A percentile compares a stretch with the other conserved stretches of the same genome.
Conservation (phyloP, 2,888 invertebrate genomes). For the Leptinotarsa peninsularis region DNA sequence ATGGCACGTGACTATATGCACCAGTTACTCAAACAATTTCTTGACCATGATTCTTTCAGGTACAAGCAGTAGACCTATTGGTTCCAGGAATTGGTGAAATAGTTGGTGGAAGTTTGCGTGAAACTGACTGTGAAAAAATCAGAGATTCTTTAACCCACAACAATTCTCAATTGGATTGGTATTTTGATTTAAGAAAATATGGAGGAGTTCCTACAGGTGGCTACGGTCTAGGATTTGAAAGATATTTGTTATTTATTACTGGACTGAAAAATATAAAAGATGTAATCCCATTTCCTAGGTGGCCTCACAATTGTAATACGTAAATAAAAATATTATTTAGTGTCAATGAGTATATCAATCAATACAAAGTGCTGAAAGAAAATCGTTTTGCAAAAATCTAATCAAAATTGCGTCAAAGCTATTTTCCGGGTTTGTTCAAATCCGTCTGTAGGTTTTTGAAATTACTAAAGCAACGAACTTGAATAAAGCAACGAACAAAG, state of each 20-base stretch:
- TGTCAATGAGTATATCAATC: not conserved
- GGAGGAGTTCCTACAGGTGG: conserved; percentile 94
- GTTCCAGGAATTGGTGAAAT: conserved; percentile 93
- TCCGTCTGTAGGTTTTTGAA: too few species aligned
- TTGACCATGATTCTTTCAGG: conserved; percentile 66
- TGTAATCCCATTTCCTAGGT: conserved; percentile 93
- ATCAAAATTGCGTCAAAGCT: too few species aligned
- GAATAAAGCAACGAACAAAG: too few species aligned
- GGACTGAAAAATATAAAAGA: conserved; percentile 92
- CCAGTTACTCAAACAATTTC: conserved; percentile 16
- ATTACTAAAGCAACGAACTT: too few species aligned
- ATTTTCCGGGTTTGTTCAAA: too few species aligned
- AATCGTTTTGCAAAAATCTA: not conserved
- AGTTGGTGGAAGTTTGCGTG: conserved; percentile 94
- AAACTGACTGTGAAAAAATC: conserved; percentile 78
- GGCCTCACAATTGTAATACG: conserved; percentile 88
- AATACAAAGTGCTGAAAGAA: not conserved
- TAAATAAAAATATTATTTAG: conserved; percentile 57
- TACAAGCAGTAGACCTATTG: conserved; percentile 88
- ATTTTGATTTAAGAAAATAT: conserved; percentile 87
- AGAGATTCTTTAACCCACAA: conserved; percentile 72
- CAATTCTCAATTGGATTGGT: conserved; percentile 78
- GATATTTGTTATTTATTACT: conserved; percentile 86
- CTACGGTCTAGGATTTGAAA: conserved; percentile 96
- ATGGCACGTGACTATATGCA: not conserved